Base-by-base conservation (phyloP, 2,797 vertebrate genomes). In the Sebastes minor region DNA sequence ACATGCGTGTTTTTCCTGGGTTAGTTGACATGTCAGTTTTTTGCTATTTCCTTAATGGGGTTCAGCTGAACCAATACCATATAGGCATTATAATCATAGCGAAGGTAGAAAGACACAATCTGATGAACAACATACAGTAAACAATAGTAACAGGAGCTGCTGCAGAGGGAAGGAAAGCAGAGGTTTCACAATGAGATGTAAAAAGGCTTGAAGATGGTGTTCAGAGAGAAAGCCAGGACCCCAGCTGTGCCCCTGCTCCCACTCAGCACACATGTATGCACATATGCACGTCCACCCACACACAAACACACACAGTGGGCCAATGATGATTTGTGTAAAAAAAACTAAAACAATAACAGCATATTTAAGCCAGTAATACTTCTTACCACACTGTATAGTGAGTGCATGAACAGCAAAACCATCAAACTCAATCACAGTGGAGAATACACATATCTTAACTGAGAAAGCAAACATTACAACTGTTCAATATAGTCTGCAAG, bases 241-340 rank as follows among this genome's bases (percentile, higher is more conserved):
- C 81, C 66, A 79, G 86, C 86, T 78, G 91, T 89, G 90, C 62
- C 83, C 91, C 63, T 20, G 66, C 86, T 88, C 91, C 90, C 91
- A 91, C 91, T 86, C 90, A 91, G 64, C 82, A 87, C 83, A 89
- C 89, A 89, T 87, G 77, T 82, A 87, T 83, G 84, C 85, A 91
- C 87, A 89, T 84, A 91, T 77, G 86, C 90, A 81, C 32, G 77
- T 85, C 86, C 84, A 72, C 92, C 91, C 89, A 92, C 93, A 74
- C 88, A 83, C 49, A 71, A 61, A 80, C 68, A 78, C 66, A 80
- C 68, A 78, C 66, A 83, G 27, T 6, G 38, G 69, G 76, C 85
- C 32, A 64, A 27, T 8, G 53, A 57, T 76, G 76, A 27, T 62
- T 71, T 64, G 20, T 66, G 49, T 73, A 63, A 20, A 10, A 72